Evolutionary conservation across 2,888 invertebrate genomes (phyloP), one percentile per base, ranked within the genome.

Genomic region (Himalopsyche tibetana): DNA sequence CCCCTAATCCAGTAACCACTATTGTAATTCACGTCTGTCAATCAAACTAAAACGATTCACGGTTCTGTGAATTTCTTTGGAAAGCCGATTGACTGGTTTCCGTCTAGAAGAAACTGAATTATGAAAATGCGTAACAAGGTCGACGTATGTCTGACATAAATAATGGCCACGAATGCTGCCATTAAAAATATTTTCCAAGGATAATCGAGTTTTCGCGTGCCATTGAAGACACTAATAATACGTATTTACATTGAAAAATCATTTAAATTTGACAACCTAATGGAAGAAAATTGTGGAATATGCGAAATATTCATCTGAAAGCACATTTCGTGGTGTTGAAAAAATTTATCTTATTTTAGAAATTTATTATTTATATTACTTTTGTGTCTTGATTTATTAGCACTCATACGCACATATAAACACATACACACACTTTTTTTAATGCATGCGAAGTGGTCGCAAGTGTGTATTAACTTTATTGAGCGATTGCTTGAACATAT

Each of bases 91-190:
- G 74, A 74, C 74, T 36, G 74, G 36, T 74, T 74, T 74, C 74
- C 74, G 74, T 36, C 74, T 74, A 36, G 15, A 38, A 74, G 74
- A 74, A 74, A 74, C 74, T 36, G 74, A 36, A 36, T 36, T 74
- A 74, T 74, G 74, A 1, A 74, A 74, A 74, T 36, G 74, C 36
- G 36, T 12, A 74, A 38, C 74, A 36, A 74, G 74, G 74, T 36
- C 74, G 36, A 36, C 74, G 36, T 36, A 74, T 36, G 74, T 36
- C 74, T 74, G 36, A 74, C 74, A 74, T 74, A 74, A 74, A 74
- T 74, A 38, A 74, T 74, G 36, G 19, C 38, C 12, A 1, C 38
- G n/a, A 74, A 74, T 74, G 74, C 28, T 19, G 38, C 74, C 15
- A 38, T 74, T 36, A 3, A 15, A 74, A 74, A 51, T 36, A 15